phyloP scores from a whole-genome alignment of 2,797 vertebrate genomes.

The Pelochelys cantorii region DNA sequence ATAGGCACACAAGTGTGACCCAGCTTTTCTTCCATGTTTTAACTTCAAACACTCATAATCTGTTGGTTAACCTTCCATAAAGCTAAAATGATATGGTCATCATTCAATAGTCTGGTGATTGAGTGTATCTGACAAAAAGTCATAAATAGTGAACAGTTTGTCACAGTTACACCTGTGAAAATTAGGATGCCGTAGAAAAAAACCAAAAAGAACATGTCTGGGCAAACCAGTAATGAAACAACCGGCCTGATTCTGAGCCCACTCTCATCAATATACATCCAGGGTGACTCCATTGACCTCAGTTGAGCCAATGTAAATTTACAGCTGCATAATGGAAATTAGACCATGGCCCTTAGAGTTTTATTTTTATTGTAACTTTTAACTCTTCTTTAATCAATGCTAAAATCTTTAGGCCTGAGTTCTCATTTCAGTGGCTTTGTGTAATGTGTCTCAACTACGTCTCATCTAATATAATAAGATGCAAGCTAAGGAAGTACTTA shows the following conservation, averaged over 20 bases:
- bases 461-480: conserved; percentile 84
- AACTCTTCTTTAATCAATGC: conserved; percentile 78
- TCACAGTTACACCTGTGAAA: conserved; percentile 60
- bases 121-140: conserved; percentile 72
- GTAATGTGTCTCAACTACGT: conserved; percentile 73
- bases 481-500: conserved; percentile 85
- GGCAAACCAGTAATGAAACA: conserved; percentile 40
- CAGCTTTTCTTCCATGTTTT: conserved; percentile 60
- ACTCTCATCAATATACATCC: neutral
- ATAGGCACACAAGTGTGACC: conserved; percentile 59
- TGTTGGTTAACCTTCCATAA: conserved; percentile 79
- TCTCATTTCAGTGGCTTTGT: conserved; percentile 79
- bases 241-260: neutral
- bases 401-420: conserved; percentile 81
- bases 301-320: neutral
- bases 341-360: conserved; percentile 37
- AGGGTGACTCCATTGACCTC: neutral
- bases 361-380: conserved; percentile 66
- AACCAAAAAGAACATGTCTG: conserved; percentile 51
- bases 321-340: neutral
- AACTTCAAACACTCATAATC: conserved; percentile 79
- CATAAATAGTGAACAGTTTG: conserved; percentile 73
- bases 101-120: conserved; percentile 78
- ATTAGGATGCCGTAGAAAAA: conserved; percentile 53
- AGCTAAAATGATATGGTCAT: conserved; percentile 78